Conservation (phyloP, 53 echinoderm and acorn worm species). For the Paelopatides confundens region DNA sequence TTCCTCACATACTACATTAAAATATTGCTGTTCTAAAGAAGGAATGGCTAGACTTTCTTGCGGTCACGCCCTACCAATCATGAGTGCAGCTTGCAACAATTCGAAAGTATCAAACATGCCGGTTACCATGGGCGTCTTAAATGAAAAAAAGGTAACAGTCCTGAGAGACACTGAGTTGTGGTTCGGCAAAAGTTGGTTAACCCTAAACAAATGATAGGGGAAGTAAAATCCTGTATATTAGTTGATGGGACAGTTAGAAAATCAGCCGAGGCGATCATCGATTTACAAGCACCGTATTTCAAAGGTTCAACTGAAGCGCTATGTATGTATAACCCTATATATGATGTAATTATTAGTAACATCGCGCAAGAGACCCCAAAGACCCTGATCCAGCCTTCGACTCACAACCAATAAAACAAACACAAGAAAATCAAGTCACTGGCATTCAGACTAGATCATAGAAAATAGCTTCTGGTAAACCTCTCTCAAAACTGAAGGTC, state of each 20-base stretch:
- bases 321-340: conserved; percentile 50
- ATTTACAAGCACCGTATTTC: conserved; percentile 27
- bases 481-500: background rate
- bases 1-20: background rate
- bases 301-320: conserved; percentile 32
- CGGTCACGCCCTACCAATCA: no score
- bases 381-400: no score
- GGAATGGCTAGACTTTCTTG: no score
- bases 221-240: no score
- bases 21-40: no score
- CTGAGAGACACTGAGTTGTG: conserved; percentile 56
- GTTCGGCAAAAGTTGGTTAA: no score
- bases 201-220: no score
- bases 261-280: no score
- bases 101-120: conserved; percentile 39
- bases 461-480: background rate
- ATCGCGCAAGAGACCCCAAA: no score
- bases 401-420: no score
- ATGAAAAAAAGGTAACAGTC: conserved; percentile 6
- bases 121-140: conserved; percentile 19
- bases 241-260: no score
- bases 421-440: background rate
- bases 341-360: background rate
- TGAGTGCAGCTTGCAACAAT: no score
- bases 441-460: background rate